Evolutionary conservation across 2,113 vertebrate species (phyloP).

Genomic region (Oryzias curvinotus): DNA sequence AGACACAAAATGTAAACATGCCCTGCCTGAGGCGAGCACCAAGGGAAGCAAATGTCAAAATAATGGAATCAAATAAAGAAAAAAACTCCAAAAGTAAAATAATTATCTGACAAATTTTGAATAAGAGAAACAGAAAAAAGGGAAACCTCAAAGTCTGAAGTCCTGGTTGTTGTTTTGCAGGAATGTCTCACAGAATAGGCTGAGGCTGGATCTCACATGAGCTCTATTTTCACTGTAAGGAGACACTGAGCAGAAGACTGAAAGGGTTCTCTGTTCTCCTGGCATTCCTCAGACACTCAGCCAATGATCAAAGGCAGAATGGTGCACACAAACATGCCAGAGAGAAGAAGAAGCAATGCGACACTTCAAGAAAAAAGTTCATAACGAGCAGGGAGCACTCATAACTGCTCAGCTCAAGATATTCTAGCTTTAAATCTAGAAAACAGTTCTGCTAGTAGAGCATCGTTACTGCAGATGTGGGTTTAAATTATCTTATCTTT

Average conservation of each 20-base stretch:
- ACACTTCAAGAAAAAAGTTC: conserved; percentile 1
- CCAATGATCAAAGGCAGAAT: conserved; percentile 47
- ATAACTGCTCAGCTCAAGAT: neutral
- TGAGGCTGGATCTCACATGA: conserved; percentile 76
- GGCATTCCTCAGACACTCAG: conserved; percentile 70
- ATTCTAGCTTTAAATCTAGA: neutral
- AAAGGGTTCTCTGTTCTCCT: conserved; percentile 84
- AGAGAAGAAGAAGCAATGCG: conserved; percentile 21
- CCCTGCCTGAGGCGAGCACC: too few species aligned
- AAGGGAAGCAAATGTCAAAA: too few species aligned
- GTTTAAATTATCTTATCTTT: conserved; percentile 2
- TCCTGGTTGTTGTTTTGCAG: conserved; percentile 40
- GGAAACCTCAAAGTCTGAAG: conserved; percentile 1
- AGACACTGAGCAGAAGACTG: conserved; percentile 66
- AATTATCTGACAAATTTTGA: neutral
- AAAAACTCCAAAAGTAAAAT: neutral
- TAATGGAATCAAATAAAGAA: neutral
- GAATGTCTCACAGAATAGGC: conserved; percentile 62
- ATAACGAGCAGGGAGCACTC: neutral
- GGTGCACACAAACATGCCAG: conserved; percentile 31
- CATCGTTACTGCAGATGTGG: neutral
- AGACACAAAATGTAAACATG: too few species aligned
- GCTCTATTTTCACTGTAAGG: conserved; percentile 81
- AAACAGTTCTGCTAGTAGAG: neutral
- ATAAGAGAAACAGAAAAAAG: conserved; percentile 12